Percentiles rank a stretch among this genome's conserved stretches.
Conservation (phyloP, 1,140 invertebrate genomes). For the Galendromus occidentalis region DNA sequence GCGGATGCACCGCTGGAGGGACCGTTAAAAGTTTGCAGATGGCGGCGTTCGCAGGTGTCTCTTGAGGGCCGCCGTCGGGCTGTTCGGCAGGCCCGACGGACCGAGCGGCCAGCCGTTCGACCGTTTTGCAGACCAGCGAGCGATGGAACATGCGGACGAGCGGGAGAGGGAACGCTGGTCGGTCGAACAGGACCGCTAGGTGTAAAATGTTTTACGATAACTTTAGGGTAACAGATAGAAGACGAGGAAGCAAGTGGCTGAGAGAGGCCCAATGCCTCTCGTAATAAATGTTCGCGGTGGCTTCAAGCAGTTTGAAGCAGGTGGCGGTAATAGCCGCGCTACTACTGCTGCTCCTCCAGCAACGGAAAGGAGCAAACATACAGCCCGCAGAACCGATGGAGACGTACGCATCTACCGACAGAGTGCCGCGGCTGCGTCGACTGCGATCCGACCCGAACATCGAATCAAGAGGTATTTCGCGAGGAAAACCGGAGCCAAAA, state of each 20-base stretch:
- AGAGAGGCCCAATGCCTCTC: not conserved
- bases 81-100: not conserved
- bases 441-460: no score
- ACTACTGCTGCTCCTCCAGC: no score
- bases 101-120: not conserved
- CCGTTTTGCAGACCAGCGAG: not conserved
- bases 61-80: not conserved
- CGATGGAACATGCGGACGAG: not conserved
- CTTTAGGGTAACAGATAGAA: conserved; percentile 9
- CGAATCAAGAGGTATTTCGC: no score
- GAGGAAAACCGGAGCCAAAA: no score
- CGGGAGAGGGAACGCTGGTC: not conserved
- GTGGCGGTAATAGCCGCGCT: not conserved
- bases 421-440: no score
- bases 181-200: not conserved
- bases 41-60: conserved; percentile 10
- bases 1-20: conserved; percentile 2
- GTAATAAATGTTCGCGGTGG: conserved; percentile 8
- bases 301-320: not conserved
- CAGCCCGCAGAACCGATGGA: no score
- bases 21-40: conserved; percentile 12
- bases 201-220: conserved; percentile 12
- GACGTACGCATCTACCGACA: no score
- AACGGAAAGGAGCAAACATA: no score
- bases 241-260: no score